Percentiles rank a stretch among this genome's conserved stretches.
Conservation (phyloP, 2,888 invertebrate species). For the Ormyrus labotus region DNA sequence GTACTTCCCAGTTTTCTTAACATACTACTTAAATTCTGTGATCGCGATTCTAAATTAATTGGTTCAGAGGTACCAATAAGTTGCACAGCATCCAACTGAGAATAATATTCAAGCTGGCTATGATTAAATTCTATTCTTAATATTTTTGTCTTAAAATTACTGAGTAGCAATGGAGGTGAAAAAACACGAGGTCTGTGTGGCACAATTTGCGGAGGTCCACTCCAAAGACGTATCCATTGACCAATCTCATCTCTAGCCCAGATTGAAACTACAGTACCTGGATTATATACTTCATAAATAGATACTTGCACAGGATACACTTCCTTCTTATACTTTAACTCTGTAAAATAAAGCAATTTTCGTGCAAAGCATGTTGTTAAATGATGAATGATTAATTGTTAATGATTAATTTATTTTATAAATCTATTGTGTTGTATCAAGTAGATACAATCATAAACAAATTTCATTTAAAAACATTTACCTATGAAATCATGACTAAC, state of each 20-base stretch:
- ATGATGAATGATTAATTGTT: background rate
- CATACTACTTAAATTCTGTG: conserved; percentile 67
- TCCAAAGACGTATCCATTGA: conserved; percentile 87
- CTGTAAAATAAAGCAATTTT: conserved; percentile 70
- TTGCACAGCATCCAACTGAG: conserved; percentile 90
- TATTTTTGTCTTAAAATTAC: conserved; percentile 75
- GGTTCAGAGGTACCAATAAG: conserved; percentile 83
- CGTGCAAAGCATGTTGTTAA: conserved; percentile 2
- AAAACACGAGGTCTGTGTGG: conserved; percentile 84
- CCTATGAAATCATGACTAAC: conserved; percentile 89
- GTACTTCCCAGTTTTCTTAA: conserved; percentile 65
- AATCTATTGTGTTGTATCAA: conserved; percentile 7
- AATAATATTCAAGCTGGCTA: conserved; percentile 87
- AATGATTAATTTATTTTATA: conserved; percentile 5
- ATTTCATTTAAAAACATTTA: conserved; percentile 71
- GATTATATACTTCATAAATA: conserved; percentile 91
- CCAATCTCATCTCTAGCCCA: conserved; percentile 81
- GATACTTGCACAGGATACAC: conserved; percentile 84
- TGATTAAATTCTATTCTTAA: conserved; percentile 92
- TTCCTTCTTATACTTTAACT: conserved; percentile 81
- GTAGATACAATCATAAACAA: background rate
- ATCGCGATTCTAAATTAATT: conserved; percentile 64
- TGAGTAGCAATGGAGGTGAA: conserved; percentile 79
- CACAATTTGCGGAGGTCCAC: conserved; percentile 81
- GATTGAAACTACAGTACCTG: conserved; percentile 88